Evolutionary conservation across 2,888 invertebrate species (phyloP).

Genomic region (Nowickia ferox): DNA sequence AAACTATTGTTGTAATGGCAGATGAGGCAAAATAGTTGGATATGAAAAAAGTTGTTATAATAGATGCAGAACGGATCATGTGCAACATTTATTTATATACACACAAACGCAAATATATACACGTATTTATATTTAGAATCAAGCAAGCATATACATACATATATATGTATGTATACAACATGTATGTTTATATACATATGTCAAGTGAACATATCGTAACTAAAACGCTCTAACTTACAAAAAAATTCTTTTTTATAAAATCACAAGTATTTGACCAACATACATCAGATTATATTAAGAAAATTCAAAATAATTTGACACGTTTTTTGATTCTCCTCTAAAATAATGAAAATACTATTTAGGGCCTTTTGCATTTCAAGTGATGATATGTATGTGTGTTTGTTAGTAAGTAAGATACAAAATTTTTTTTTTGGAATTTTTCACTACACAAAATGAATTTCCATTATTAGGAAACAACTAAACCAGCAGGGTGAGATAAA

Average conservation of each 20-base stretch:
- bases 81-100: constrained; percentile 48
- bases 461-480: constrained; percentile 23
- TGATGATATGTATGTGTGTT: no score
- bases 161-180: not conserved
- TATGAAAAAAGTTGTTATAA: constrained; percentile 28
- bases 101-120: not conserved
- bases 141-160: not conserved
- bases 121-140: not conserved
- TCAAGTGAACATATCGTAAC: no score
- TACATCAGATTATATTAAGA: no score
- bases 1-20: constrained; percentile 54
- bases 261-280: no score
- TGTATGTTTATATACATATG: not conserved
- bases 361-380: no score
- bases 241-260: no score
- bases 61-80: constrained; percentile 56
- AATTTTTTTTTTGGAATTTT: constrained; percentile 43
- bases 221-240: no score
- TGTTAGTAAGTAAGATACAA: not conserved
- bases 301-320: not conserved
- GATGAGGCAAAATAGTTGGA: constrained; percentile 19
- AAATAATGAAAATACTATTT: no score
- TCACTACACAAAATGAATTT: constrained; percentile 32
- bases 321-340: not conserved
- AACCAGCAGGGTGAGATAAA: constrained; percentile 13